Conservation (phyloP, 1,140 invertebrate genomes). For the Antheraea mylitta region DNA sequence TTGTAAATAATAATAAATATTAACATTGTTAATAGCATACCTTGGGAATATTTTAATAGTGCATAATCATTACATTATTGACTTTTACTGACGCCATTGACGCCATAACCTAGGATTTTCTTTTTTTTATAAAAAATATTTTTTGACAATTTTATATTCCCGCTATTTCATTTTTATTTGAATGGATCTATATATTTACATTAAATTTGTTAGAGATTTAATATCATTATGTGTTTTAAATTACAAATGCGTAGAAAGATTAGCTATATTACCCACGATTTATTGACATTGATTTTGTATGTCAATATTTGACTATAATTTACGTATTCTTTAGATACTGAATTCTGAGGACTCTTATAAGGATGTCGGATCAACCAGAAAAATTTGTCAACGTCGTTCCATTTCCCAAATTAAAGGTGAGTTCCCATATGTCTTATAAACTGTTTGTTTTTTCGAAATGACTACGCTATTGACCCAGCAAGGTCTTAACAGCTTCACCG, state of each 20-base stretch:
- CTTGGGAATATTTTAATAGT: neutral
- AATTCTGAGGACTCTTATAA: neutral
- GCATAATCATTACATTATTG: constrained; percentile 6
- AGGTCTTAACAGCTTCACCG: too few species aligned
- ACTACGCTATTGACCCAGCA: too few species aligned
- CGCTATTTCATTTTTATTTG: constrained; percentile 31
- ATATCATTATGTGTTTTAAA: neutral
- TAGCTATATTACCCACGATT: neutral
- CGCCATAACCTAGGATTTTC: constrained; percentile 23
- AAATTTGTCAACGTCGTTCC: constrained; percentile 34
- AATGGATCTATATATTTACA: constrained; percentile 7
- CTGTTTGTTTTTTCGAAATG: too few species aligned
- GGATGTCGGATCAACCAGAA: constrained; percentile 11
- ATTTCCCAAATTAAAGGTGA: constrained; percentile 32
- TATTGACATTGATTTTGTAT: neutral
- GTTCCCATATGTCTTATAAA: neutral
- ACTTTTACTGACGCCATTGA: constrained; percentile 18
- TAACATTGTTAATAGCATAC: neutral
- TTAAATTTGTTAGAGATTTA: too few species aligned
- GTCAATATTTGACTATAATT: neutral
- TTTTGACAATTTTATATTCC: constrained; percentile 33
- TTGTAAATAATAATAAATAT: neutral
- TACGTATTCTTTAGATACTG: neutral
- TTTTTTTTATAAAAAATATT: constrained; percentile 36
- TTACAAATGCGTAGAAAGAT: neutral